A percentile compares a stretch with the other conserved stretches of the same genome.
phyloP scores from a whole-genome alignment of 92 coral and sea anemone species.

The Phenganax marumi region DNA sequence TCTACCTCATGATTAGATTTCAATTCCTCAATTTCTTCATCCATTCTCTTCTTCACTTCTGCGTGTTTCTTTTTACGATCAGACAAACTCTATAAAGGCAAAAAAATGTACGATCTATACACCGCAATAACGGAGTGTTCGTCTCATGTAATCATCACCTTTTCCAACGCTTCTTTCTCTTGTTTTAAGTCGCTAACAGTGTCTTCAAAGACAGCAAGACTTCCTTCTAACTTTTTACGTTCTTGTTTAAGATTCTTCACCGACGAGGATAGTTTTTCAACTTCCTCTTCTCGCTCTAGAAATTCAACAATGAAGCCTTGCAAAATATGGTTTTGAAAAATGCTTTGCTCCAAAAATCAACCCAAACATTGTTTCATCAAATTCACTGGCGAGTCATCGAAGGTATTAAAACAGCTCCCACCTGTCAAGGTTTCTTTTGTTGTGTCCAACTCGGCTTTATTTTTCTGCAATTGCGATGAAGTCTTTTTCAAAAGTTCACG shows the following conservation, averaged over 20 bases:
- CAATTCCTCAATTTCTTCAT: conserved; percentile 87
- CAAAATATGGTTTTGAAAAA: not conserved
- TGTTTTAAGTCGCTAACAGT: conserved; percentile 80
- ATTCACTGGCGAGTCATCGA: no score
- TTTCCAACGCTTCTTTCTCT: conserved; percentile 87
- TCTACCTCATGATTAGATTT: conserved; percentile 79
- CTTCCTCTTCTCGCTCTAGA: conserved; percentile 70
- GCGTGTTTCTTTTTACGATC: conserved; percentile 89
- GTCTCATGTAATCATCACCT: conserved; percentile 47
- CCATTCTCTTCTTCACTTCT: conserved; percentile 77
- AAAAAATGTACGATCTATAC: not conserved
- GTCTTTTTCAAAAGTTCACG: conserved; percentile 68
- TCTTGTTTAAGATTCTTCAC: conserved; percentile 85
- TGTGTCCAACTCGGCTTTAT: conserved; percentile 68
- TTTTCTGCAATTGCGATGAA: conserved; percentile 63
- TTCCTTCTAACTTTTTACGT: conserved; percentile 82
- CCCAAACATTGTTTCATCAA: not conserved
- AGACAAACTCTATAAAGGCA: conserved; percentile 41
- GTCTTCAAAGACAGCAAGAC: conserved; percentile 77
- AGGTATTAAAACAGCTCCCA: not conserved
- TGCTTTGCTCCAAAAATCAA: not conserved
- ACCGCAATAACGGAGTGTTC: not conserved
- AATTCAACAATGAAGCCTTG: not conserved
- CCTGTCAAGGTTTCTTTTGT: conserved; percentile 82
- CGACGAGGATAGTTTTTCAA: conserved; percentile 65